These are phyloP conservation scores for Orchesella flavescens DNA, from an alignment of 2,888 invertebrate species.

Conservation along the genomic window DNA sequence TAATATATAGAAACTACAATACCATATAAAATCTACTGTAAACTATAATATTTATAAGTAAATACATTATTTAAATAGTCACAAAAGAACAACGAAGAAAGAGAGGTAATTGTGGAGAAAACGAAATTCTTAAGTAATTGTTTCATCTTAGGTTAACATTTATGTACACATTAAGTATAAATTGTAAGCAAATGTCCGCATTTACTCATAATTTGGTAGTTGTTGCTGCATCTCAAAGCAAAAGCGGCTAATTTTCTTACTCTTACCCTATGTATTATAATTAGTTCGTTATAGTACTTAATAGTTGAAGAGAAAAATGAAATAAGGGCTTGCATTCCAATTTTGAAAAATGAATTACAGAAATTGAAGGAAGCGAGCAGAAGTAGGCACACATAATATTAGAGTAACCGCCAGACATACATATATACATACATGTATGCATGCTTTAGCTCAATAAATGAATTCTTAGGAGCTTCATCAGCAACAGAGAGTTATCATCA, in stretches of 20 bases:
- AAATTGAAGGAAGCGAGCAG: conserved; percentile 1
- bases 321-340: too few species aligned
- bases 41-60: too few species aligned
- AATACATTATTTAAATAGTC: too few species aligned
- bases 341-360: too few species aligned
- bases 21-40: too few species aligned
- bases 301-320: too few species aligned
- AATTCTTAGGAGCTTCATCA: conserved; percentile 11
- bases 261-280: too few species aligned
- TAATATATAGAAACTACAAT: too few species aligned
- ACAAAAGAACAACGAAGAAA: too few species aligned
- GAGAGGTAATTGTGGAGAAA: background rate
- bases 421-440: background rate
- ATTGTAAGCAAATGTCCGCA: too few species aligned
- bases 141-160: background rate
- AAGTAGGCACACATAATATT: background rate
- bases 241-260: background rate
- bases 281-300: too few species aligned
- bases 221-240: background rate
- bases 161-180: background rate
- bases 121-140: background rate
- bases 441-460: background rate
- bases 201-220: background rate
- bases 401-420: background rate
- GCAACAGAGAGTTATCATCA: conserved; percentile 3